Conservation (phyloP, 2,888 invertebrate genomes). For the Parnassius orleans region DNA sequence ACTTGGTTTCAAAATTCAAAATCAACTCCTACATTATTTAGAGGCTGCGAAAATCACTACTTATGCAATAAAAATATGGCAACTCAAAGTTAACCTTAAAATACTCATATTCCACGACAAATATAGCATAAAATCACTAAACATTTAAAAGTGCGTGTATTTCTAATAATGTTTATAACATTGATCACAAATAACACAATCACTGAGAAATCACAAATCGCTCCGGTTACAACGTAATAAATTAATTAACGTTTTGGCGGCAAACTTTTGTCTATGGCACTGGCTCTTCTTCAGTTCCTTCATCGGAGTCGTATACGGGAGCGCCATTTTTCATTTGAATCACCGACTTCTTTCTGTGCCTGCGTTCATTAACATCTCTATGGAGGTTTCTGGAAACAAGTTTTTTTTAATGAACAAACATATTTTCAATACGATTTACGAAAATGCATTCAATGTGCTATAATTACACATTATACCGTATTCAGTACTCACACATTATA, state of each 20-base stretch:
- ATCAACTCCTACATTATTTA: constrained; percentile 50
- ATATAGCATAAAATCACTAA: constrained; percentile 39
- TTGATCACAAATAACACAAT: constrained; percentile 57
- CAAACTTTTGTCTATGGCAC: constrained; percentile 69
- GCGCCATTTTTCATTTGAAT: constrained; percentile 80
- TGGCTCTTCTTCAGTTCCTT: constrained; percentile 85
- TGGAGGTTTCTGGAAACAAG: constrained; percentile 58
- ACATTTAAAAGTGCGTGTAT: constrained; percentile 20
- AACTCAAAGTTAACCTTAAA: constrained; percentile 43
- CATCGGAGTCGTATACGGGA: constrained; percentile 80
- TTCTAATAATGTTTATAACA: constrained; percentile 32
- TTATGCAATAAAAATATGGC: constrained; percentile 52
- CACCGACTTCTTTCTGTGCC: constrained; percentile 81
- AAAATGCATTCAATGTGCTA: too few species aligned
- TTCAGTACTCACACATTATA: too few species aligned
- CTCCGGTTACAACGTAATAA: constrained; percentile 28
- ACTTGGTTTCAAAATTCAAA: constrained; percentile 43
- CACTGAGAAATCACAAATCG: constrained; percentile 59
- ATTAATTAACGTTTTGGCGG: constrained; percentile 35
- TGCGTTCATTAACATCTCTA: constrained; percentile 76
- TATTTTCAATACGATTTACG: too few species aligned
- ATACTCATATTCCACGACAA: constrained; percentile 38
- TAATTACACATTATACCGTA: too few species aligned
- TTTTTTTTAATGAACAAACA: too few species aligned
- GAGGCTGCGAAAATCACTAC: constrained; percentile 37